Evolutionary conservation across 2,113 vertebrate genomes (phyloP).

Genomic region (Dipodomys spectabilis): DNA sequence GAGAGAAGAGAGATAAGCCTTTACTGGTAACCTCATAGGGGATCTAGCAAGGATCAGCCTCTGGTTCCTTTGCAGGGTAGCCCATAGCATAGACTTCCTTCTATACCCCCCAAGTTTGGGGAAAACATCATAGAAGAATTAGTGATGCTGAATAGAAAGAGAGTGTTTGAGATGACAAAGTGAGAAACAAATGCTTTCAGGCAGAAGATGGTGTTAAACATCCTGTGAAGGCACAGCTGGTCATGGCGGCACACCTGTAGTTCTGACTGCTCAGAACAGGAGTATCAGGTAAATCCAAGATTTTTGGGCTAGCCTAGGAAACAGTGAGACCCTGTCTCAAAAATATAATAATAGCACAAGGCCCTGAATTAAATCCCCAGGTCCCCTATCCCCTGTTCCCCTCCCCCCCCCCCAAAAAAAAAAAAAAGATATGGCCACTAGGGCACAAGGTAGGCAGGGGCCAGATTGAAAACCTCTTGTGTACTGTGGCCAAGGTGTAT

Average conservation of each 20-base stretch:
- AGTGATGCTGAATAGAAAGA: neutral
- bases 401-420: too few species aligned
- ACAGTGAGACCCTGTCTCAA: neutral
- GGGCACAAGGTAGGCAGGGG: neutral
- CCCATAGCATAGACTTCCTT: neutral
- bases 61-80: neutral
- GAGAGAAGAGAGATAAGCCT: neutral
- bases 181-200: neutral
- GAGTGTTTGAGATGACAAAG: neutral
- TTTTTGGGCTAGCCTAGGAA: neutral
- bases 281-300: neutral
- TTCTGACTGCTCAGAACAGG: neutral
- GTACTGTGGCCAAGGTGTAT: neutral
- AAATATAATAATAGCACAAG: too few species aligned
- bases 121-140: slow-evolving; percentile 10
- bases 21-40: neutral
- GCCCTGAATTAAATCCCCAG: neutral
- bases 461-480: neutral
- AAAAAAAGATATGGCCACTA: too few species aligned
- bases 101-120: neutral
- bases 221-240: neutral
- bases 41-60: neutral
- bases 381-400: too few species aligned
- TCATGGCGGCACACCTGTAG: neutral
- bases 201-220: neutral